A percentile compares a stretch with the other conserved stretches of the same genome.
phyloP scores from a whole-genome alignment of 2,797 vertebrate genomes.

The Spinus pinus region DNA sequence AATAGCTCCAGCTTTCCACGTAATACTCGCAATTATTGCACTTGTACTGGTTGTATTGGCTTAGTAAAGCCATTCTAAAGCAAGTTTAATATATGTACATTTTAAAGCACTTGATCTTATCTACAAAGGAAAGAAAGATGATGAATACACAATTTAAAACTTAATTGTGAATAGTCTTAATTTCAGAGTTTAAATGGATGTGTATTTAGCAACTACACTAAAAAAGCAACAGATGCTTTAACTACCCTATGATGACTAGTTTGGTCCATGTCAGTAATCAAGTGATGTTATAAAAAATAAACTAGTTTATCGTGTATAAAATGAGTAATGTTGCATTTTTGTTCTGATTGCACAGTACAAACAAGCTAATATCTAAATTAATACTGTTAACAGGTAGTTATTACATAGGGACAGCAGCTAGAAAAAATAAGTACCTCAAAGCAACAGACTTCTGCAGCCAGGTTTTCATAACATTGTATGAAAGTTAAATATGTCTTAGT shows the following conservation, averaged over 20 bases:
- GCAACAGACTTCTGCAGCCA: constrained; percentile 71
- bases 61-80: constrained; percentile 60
- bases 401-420: constrained; percentile 69
- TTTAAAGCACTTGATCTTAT: constrained; percentile 61
- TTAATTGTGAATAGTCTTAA: constrained; percentile 12
- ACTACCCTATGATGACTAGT: constrained; percentile 58
- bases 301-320: constrained; percentile 78
- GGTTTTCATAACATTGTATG: constrained; percentile 71
- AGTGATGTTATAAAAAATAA: constrained; percentile 82
- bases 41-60: constrained; percentile 66
- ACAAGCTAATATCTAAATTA: constrained; percentile 78
- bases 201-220: constrained; percentile 42
- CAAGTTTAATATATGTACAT: constrained; percentile 39
- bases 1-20: constrained; percentile 33
- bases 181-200: constrained; percentile 26
- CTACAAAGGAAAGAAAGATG: constrained; percentile 59
- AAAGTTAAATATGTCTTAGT: constrained; percentile 74
- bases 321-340: constrained; percentile 79
- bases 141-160: constrained; percentile 36
- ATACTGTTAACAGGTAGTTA: constrained; percentile 82
- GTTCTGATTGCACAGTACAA: constrained; percentile 80
- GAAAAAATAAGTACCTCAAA: constrained; percentile 68
- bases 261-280: constrained; percentile 79
- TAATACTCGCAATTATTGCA: constrained; percentile 75
- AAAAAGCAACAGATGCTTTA: constrained; percentile 50